A percentile compares a stretch with the other conserved stretches of the same genome.
Conservation (phyloP, 2,113 vertebrate genomes). For the Hippocampus comes region DNA sequence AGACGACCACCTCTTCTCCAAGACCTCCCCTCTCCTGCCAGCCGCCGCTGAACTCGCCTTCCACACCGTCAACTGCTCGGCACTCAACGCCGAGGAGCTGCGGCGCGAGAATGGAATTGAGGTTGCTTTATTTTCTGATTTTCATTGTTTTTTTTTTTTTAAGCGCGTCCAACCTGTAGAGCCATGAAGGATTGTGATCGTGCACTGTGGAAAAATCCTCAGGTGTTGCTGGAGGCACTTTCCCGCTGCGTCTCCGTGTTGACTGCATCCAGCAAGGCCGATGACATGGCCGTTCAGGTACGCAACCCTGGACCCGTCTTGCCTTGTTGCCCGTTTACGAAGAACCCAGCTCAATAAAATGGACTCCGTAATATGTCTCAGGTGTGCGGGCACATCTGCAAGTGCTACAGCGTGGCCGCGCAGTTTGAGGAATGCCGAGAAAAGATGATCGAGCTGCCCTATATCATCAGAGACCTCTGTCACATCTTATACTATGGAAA, state of each 20-base stretch:
- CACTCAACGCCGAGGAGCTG: constrained; percentile 94
- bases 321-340: not conserved
- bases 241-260: constrained; percentile 92
- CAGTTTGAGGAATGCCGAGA: constrained; percentile 98
- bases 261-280: constrained; percentile 86
- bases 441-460: constrained; percentile 93
- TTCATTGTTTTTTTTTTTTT: not conserved
- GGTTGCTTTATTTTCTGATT: constrained; percentile 61
- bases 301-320: not conserved
- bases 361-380: constrained; percentile 40
- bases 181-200: not conserved
- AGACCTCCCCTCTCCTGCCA: constrained; percentile 88
- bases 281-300: constrained; percentile 97
- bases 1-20: constrained; percentile 90
- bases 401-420: constrained; percentile 93
- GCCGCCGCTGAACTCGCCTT: constrained; percentile 90
- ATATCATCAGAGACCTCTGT: constrained; percentile 92
- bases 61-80: constrained; percentile 95
- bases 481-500: constrained; percentile 91
- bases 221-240: constrained; percentile 91
- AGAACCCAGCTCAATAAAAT: not conserved
- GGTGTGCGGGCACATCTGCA: constrained; percentile 95
- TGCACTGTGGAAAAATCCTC: constrained; percentile 6
- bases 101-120: constrained; percentile 92
- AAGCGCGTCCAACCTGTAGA: no score